Base-by-base conservation (phyloP, 2,113 vertebrate genomes). In the Mustela nigripes region DNA sequence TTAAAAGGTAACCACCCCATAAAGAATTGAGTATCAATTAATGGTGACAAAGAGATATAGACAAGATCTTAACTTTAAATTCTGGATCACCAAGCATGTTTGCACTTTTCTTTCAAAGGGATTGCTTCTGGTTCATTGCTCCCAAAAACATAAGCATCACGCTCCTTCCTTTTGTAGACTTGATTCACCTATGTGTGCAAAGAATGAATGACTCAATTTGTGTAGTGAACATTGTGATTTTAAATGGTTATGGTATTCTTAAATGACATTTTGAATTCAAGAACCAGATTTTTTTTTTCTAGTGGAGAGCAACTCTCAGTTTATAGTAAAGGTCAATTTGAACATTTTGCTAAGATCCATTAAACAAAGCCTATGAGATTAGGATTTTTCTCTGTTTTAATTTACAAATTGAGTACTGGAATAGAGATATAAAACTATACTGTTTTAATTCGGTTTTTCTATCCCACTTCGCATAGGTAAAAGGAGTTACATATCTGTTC, bases 211-310 rank as follows among this genome's bases (percentile, higher is more conserved):
- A 33, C 16, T 73, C 48, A 84, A 4, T 92, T 53, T 80, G 15
- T 67, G 33, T 53, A 11, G 28, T 56, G n/a, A 91, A 80, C 36
- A 26, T 33, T 89, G 31, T 86, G 9, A 78, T 78, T 96, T 90
- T 88, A 91, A 97, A 92, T 89, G 39, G 45, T 71, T 97, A 48
- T 18, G 45, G 5, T 73, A 28, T 91, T 94, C 33, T 80, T 95
- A 95, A 89, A 36, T 85, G 82, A 67, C 73, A 78, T 74, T 97
- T 87, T 84, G 26, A 22, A 50, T 78, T 93, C 22, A 56, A 58
- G 16, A 81, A 74, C 93, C 69, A 88, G 2, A 3, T 56, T 78
- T 69, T 62, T 62, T 78, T 84, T 69, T 83, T 42, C 73, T 83
- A 63, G 48, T 62, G 56, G 33, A 95, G 31, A 92, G n/a, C 8